phyloP scores from a whole-genome alignment of 2,888 invertebrate genomes.

The Papilio elwesi region DNA sequence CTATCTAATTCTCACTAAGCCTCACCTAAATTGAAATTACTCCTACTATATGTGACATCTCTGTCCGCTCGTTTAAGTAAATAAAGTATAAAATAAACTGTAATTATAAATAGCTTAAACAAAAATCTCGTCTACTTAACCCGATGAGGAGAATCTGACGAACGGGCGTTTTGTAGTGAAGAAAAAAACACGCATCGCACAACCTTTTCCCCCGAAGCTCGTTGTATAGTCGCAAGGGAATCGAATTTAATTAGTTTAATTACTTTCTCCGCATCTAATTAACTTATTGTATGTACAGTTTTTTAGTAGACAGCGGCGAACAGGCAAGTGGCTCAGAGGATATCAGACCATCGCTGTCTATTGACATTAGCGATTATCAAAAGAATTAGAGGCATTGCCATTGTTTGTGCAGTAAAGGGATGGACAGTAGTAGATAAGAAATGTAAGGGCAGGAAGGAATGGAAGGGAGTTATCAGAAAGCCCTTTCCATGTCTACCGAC shows the following conservation, averaged over 20 bases:
- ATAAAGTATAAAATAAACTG: slow-evolving; percentile 12
- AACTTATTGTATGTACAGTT: slow-evolving; percentile 46
- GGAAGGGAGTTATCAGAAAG: too few relatives aligned
- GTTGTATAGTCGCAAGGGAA: slow-evolving; percentile 59
- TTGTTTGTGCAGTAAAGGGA: too few relatives aligned
- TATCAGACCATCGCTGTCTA: neutral
- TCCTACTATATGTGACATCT: neutral
- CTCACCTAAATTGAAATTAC: neutral
- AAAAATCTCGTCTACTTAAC: slow-evolving; percentile 13
- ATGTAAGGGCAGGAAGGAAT: too few relatives aligned
- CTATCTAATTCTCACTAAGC: neutral
- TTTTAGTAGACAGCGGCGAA: neutral
- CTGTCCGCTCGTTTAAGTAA: slow-evolving; percentile 10
- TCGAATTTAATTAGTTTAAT: slow-evolving; percentile 73
- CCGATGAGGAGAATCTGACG: slow-evolving; percentile 26
- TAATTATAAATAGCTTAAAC: slow-evolving; percentile 20
- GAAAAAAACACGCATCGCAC: slow-evolving; percentile 39
- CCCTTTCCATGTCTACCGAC: too few relatives aligned
- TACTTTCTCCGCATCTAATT: slow-evolving; percentile 55
- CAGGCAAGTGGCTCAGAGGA: too few relatives aligned
- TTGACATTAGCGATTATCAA: too few relatives aligned
- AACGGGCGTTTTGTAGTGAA: slow-evolving; percentile 21
- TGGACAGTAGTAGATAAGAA: too few relatives aligned
- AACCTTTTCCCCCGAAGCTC: slow-evolving; percentile 48
- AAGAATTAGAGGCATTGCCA: too few relatives aligned